phyloP scores from a whole-genome alignment of 2,888 invertebrate species.

The Parapristionchus giblindavisi region DNA sequence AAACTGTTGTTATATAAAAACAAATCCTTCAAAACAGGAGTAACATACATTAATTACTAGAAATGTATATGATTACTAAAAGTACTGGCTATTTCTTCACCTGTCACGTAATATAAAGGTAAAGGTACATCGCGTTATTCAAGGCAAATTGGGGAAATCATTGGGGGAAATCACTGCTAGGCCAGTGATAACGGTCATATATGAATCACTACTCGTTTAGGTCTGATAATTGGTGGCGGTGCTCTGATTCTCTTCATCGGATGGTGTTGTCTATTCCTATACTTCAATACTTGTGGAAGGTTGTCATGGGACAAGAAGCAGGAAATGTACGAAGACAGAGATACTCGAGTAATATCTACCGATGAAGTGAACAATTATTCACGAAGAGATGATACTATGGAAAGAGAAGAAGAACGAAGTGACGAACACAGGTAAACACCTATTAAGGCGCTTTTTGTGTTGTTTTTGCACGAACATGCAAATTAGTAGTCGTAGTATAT shows the following conservation, averaged over 20 bases:
- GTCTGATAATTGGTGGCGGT: slow-evolving; percentile 24
- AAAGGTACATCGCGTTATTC: too few relatives aligned
- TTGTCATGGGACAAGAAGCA: neutral
- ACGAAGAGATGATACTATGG: slow-evolving; percentile 12
- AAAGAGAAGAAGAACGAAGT: slow-evolving; percentile 3
- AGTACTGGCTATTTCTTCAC: too few relatives aligned
- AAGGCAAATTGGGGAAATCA: too few relatives aligned
- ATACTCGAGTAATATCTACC: neutral
- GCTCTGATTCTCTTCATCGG: slow-evolving; percentile 9
- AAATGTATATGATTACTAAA: too few relatives aligned
- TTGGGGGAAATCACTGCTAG: neutral
- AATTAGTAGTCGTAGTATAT: too few relatives aligned
- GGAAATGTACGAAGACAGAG: slow-evolving; percentile 9
- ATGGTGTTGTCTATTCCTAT: slow-evolving; percentile 34
- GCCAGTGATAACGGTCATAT: too few relatives aligned
- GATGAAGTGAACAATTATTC: neutral
- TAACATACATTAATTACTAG: too few relatives aligned
- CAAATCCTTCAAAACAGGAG: too few relatives aligned
- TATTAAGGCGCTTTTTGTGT: too few relatives aligned
- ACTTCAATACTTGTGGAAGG: slow-evolving; percentile 31
- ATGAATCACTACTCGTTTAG: neutral
- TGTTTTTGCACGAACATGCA: too few relatives aligned
- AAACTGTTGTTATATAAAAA: too few relatives aligned
- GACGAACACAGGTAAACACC: neutral
- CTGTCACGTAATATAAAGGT: too few relatives aligned